Base-by-base conservation (phyloP, 1,140 invertebrate species). In the Homarus americanus region DNA sequence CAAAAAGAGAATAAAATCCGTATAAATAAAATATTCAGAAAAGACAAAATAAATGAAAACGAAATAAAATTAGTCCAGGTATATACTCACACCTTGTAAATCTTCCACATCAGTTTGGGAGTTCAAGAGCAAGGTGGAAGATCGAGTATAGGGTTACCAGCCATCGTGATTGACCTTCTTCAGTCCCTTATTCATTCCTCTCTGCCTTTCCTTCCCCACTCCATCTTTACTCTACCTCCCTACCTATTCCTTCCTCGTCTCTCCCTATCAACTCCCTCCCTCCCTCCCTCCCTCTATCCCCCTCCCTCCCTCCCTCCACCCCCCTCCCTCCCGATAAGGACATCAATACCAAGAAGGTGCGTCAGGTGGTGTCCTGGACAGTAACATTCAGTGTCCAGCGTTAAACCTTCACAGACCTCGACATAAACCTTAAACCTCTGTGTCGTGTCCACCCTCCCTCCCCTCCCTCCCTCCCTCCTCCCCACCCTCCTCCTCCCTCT, bases 301-400 rank as follows among this genome's bases (percentile, higher is more conserved):
- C 36, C 79, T 58, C 49, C 41, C 32, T 34, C 28, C 63, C 32
- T 36, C 24, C 10, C 38, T 76, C 32, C 9, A 28, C 20, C 28
- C n/a, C 76, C 38, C 4, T 40, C 73, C n/a, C 36, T 79, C 17
- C 44, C 24, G 79, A 82, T 53, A 79, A 79, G 28, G 38, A 79
- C 40, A 58, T 63, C 24, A 24, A 1, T 7, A 15, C 34, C 15
- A 40, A 5, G 24, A 24, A 17, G 28, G 49, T 12, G 20, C n/a
- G n/a, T 40, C 28, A 63, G 28, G 34, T 40, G 32, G 34, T 40
- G 36, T 69, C 63, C 38, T 24, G 34, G 63, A 69, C 36, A 0
- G n/a, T 5, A 75, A 41, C 32, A 82, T 66, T 82, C 49, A 82
- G 36, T 63, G 79, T 82, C 79, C 36, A 63, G 79, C 53, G 79